Conservation (phyloP, 92 coral and sea anemone species). For the Palythoa caribaeorum region DNA sequence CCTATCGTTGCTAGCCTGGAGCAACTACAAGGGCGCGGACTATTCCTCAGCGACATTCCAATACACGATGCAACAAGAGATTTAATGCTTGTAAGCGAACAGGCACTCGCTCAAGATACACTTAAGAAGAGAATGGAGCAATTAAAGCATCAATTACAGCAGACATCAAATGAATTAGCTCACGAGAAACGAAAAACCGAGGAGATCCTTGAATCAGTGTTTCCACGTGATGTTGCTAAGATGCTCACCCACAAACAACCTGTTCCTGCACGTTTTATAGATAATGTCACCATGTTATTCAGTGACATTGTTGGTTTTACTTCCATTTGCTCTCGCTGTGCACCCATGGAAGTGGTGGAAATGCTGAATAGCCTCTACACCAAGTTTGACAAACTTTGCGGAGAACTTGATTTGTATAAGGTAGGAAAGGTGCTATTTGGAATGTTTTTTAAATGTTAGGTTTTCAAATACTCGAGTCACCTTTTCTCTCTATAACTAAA, state of each 20-base stretch:
- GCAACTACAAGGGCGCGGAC: conserved; percentile 82
- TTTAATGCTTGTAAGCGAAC: conserved; percentile 88
- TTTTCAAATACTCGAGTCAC: too few species aligned
- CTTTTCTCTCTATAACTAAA: too few species aligned
- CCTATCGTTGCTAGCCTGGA: conserved; percentile 84
- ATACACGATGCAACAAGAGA: conserved; percentile 92
- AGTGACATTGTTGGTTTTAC: conserved; percentile 96
- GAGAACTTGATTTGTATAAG: conserved; percentile 86
- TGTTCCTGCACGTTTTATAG: conserved; percentile 82
- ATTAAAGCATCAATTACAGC: conserved; percentile 74
- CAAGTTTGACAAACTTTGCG: conserved; percentile 85
- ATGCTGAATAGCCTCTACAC: conserved; percentile 84
- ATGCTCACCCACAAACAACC: conserved; percentile 81
- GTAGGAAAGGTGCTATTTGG: conserved; percentile 46
- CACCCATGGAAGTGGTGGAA: conserved; percentile 93
- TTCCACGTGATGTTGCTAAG: conserved; percentile 88
- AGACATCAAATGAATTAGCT: conserved; percentile 80
- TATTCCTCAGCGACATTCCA: conserved; percentile 91
- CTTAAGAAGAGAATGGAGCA: conserved; percentile 85
- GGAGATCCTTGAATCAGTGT: conserved; percentile 83
- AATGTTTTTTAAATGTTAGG: too few species aligned
- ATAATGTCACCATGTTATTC: conserved; percentile 87
- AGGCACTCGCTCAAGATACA: conserved; percentile 87
- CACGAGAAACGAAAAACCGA: conserved; percentile 90
- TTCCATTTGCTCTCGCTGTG: conserved; percentile 84